Evolutionary conservation across 2,113 vertebrate genomes (phyloP).

Genomic region (Apus apus): DNA sequence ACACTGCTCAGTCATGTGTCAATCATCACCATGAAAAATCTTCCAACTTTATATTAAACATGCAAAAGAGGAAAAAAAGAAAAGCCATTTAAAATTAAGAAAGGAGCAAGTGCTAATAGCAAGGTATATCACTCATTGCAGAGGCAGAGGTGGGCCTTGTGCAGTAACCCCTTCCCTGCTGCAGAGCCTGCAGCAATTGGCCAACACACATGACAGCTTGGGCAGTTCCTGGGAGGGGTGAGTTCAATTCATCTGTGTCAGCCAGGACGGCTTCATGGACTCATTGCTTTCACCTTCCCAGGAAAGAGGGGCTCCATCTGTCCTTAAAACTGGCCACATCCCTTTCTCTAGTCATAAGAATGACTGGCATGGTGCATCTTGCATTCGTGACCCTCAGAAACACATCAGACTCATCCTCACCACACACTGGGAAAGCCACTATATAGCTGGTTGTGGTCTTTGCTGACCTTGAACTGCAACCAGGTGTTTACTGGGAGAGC

Average conservation of each 20-base stretch:
- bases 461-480: not conserved
- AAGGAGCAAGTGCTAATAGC: not conserved
- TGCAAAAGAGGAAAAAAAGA: not conserved
- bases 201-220: accelerated
- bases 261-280: not conserved
- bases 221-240: not conserved
- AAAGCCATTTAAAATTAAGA: not conserved
- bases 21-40: not conserved
- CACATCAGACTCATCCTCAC: accelerated
- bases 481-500: not conserved
- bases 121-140: not conserved
- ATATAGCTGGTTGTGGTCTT: not conserved
- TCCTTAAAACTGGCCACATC: not conserved
- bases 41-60: not conserved
- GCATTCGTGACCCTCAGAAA: not conserved
- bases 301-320: not conserved
- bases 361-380: accelerated
- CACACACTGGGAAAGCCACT: not conserved
- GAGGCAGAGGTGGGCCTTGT: not conserved
- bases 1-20: not conserved
- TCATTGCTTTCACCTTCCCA: not conserved
- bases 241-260: not conserved
- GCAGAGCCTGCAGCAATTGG: not conserved
- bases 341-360: not conserved
- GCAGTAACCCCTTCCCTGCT: not conserved